Percentiles rank a stretch among this genome's conserved stretches.
Conservation (phyloP, 2,797 vertebrate species). For the Neosilurus mollespiculum region DNA sequence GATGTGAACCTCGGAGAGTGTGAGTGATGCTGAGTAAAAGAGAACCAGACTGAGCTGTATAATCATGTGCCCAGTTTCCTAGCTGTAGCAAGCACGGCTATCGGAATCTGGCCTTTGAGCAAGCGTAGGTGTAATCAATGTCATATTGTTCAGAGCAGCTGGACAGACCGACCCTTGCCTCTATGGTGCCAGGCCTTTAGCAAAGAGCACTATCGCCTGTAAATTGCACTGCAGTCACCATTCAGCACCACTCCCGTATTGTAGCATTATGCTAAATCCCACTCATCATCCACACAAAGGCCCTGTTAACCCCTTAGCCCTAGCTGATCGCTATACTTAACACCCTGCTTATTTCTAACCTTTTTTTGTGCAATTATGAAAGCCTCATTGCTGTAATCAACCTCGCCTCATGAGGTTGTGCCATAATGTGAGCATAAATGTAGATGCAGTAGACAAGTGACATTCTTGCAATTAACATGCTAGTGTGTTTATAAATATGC, state of each 20-base stretch:
- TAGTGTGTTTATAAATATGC: background rate
- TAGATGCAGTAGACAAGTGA: background rate
- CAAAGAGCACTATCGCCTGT: constrained; percentile 57
- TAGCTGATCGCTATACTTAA: constrained; percentile 11
- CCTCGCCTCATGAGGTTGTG: background rate
- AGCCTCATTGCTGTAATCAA: constrained; percentile 18
- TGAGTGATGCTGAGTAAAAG: constrained; percentile 13
- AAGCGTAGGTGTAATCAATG: constrained; percentile 75
- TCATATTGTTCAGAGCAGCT: constrained; percentile 74
- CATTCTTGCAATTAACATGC: background rate
- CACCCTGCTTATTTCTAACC: constrained; percentile 1
- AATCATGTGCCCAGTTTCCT: constrained; percentile 47
- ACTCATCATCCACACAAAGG: constrained; percentile 26
- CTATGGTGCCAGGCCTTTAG: constrained; percentile 47
- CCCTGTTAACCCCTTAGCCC: constrained; percentile 36
- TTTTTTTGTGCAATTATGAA: background rate
- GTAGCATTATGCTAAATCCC: constrained; percentile 21
- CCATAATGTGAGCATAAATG: background rate
- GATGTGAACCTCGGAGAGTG: background rate
- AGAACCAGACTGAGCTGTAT: constrained; percentile 37
- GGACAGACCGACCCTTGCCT: constrained; percentile 59
- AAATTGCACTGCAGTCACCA: constrained; percentile 41
- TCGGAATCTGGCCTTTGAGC: constrained; percentile 50
- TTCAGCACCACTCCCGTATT: background rate
- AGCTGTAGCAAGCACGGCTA: constrained; percentile 49